Evolutionary conservation across 2,113 vertebrate genomes (phyloP).

Genomic region (Erythrolamprus reginae): DNA sequence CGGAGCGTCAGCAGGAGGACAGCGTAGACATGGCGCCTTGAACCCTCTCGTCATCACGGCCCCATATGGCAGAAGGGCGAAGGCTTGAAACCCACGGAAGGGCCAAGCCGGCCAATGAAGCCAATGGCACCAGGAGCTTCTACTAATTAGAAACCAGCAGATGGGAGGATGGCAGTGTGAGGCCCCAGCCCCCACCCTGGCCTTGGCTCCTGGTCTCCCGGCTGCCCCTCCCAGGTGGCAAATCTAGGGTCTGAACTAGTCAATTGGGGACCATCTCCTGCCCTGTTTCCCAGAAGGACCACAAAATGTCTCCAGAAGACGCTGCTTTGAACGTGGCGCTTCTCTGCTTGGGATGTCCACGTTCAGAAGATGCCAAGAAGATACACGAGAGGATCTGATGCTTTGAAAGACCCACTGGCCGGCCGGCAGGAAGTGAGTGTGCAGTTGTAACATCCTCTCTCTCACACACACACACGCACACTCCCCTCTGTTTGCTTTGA

Average conservation of each 20-base stretch:
- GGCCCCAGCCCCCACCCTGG: background rate
- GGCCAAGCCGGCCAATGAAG: background rate
- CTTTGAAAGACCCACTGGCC: background rate
- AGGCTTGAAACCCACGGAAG: background rate
- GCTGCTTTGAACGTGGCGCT: too few species aligned
- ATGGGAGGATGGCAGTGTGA: background rate
- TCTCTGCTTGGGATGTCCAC: background rate
- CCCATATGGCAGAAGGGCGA: background rate
- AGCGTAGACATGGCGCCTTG: background rate
- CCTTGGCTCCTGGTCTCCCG: background rate
- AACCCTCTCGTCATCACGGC: background rate
- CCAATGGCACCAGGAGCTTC: background rate
- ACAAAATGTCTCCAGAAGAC: background rate
- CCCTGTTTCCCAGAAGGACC: background rate
- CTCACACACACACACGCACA: background rate
- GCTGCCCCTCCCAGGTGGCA: background rate
- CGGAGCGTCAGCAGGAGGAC: background rate
- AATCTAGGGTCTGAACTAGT: background rate
- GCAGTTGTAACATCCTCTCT: background rate
- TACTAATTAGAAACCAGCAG: constrained; percentile 13
- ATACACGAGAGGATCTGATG: background rate
- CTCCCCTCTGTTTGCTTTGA: background rate
- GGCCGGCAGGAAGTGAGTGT: background rate
- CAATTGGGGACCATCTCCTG: background rate
- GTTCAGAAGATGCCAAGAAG: background rate